Conservation (phyloP, 2,797 vertebrate genomes). For the Sciaenops ocellatus region DNA sequence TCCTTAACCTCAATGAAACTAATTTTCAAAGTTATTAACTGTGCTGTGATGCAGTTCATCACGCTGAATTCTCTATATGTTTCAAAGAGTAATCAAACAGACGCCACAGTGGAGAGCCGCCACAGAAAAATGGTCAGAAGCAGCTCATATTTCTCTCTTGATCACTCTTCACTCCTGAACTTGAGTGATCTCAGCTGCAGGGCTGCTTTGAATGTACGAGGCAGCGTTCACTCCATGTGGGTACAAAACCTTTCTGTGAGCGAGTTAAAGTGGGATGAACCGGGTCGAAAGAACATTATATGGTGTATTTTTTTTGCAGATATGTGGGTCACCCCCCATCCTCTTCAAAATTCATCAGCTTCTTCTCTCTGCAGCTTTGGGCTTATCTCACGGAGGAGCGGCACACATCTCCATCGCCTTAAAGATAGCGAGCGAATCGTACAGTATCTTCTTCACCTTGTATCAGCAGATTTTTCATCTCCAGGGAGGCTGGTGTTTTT, state of each 20-base stretch:
- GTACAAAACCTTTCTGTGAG: constrained; percentile 12
- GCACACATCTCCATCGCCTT: constrained; percentile 26
- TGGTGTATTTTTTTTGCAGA: constrained; percentile 21
- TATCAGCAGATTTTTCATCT: constrained; percentile 49
- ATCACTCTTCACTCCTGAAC: constrained; percentile 19
- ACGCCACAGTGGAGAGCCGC: not conserved
- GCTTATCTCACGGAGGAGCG: constrained; percentile 34
- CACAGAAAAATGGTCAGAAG: not conserved
- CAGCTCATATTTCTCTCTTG: constrained; percentile 23
- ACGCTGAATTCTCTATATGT: not conserved
- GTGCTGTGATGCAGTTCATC: not conserved
- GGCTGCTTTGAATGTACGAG: not conserved
- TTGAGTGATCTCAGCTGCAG: constrained; percentile 9
- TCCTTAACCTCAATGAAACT: not conserved
- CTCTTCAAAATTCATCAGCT: constrained; percentile 27
- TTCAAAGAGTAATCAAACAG: not conserved
- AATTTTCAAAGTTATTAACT: not conserved
- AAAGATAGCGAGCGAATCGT: constrained; percentile 33
- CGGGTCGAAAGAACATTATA: constrained; percentile 13
- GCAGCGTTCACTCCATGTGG: not conserved
- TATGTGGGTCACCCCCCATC: constrained; percentile 41
- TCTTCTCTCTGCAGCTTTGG: constrained; percentile 1
- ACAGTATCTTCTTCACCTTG: constrained; percentile 27
- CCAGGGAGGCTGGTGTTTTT: constrained; percentile 27
- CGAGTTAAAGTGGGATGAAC: constrained; percentile 13